Evolutionary conservation across 2,888 invertebrate genomes (phyloP).

Genomic region (Zhuqinia jingwanae): DNA sequence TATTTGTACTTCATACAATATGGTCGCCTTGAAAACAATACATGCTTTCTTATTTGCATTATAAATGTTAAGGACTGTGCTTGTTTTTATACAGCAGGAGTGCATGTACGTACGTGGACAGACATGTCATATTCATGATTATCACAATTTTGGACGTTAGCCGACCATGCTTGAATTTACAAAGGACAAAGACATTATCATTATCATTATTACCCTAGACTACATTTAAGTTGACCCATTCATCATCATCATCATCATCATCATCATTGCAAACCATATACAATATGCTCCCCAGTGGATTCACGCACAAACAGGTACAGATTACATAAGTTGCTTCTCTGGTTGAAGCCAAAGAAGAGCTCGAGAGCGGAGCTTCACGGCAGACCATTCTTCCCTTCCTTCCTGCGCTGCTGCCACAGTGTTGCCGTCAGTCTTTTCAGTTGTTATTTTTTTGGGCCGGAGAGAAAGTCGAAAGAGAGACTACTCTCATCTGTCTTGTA

Average conservation of each 20-base stretch:
- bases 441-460: not conserved
- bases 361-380: not conserved
- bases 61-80: not conserved
- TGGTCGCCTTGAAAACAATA: conserved; percentile 20
- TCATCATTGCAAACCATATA: not conserved
- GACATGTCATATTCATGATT: not conserved
- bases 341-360: no score
- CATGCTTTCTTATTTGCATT: not conserved
- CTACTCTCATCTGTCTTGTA: no score
- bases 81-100: no score
- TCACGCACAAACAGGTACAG: not conserved
- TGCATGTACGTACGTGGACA: no score
- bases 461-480: no score
- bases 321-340: conserved; percentile 17
- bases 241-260: conserved; percentile 33
- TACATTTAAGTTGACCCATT: not conserved
- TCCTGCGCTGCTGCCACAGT: no score
- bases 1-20: no score
- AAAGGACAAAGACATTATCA: not conserved
- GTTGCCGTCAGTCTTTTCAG: not conserved
- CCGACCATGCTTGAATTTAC: not conserved
- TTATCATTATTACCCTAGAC: not conserved
- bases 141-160: not conserved
- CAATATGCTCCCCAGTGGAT: conserved; percentile 1
- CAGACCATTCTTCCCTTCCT: no score